phyloP scores from a whole-genome alignment of 2,888 invertebrate species.

The Lepas anatifera region DNA sequence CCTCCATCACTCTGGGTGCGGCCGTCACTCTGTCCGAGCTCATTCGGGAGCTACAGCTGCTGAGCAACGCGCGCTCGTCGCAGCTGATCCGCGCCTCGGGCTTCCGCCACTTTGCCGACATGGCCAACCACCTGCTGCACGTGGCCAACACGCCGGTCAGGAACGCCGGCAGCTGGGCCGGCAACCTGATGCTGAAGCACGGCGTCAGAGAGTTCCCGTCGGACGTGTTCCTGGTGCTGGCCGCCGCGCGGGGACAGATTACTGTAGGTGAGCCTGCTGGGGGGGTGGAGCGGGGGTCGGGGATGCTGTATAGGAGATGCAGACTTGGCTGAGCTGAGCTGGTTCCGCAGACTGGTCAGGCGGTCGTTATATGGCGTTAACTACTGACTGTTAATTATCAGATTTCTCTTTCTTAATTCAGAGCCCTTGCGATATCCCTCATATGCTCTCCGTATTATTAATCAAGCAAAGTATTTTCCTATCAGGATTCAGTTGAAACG shows the following conservation, averaged over 20 bases:
- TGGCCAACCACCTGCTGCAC: background rate
- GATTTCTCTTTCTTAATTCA: too few relatives aligned
- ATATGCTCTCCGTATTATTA: too few relatives aligned
- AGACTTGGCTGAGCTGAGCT: too few relatives aligned
- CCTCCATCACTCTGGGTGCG: background rate
- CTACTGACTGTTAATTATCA: too few relatives aligned
- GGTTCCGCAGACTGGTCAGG: too few relatives aligned
- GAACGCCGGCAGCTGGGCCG: conserved; percentile 32
- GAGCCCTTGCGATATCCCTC: too few relatives aligned
- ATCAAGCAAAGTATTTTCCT: too few relatives aligned
- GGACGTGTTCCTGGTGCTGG: conserved; percentile 29
- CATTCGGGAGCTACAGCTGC: background rate
- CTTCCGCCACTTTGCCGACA: background rate
- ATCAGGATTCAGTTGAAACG: too few relatives aligned
- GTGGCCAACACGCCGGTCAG: background rate
- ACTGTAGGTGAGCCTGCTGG: conserved; percentile 17
- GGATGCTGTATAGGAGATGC: too few relatives aligned
- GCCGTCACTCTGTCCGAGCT: background rate
- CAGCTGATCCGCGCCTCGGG: background rate
- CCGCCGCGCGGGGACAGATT: conserved; percentile 24
- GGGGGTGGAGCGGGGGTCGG: too few relatives aligned
- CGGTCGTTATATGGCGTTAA: too few relatives aligned
- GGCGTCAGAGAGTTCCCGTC: conserved; percentile 33
- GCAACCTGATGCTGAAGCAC: conserved; percentile 34
- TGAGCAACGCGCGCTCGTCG: too few relatives aligned